A percentile compares a stretch with the other conserved stretches of the same genome.
Evolutionary conservation across 2,113 vertebrate species (phyloP).

Genomic region (Eretmochelys imbricata): DNA sequence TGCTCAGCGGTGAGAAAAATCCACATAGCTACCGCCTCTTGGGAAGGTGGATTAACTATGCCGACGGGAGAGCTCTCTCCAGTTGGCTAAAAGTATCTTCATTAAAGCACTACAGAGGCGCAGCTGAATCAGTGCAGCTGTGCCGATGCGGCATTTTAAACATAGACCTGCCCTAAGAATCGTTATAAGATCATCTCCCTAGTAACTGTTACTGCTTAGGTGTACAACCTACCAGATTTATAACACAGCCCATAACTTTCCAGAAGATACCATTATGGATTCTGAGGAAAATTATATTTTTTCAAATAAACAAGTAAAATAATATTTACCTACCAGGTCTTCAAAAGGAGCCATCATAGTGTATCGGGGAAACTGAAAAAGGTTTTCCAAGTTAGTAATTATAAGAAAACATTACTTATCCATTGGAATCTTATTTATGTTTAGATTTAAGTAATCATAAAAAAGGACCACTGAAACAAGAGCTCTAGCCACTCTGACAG

Average conservation of each 20-base stretch:
- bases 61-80: not conserved
- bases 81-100: not conserved
- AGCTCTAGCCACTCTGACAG: not conserved
- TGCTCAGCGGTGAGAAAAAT: not conserved
- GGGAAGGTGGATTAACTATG: not conserved
- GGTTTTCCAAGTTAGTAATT: not conserved
- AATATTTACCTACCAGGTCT: not conserved
- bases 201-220: not conserved
- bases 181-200: not conserved
- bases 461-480: not conserved
- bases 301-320: not conserved
- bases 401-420: not conserved
- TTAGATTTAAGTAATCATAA: constrained; percentile 13
- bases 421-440: not conserved
- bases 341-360: not conserved
- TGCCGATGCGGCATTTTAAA: not conserved
- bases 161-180: not conserved
- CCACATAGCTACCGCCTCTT: not conserved
- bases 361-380: not conserved
- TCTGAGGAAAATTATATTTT: not conserved
- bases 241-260: not conserved
- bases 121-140: not conserved
- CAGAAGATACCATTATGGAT: not conserved
- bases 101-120: not conserved
- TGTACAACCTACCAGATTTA: not conserved